Percentiles rank a stretch among this genome's conserved stretches.
These are phyloP conservation scores for Clanis bilineata DNA, from an alignment of 2,888 invertebrate genomes.

Conservation along the genomic window DNA sequence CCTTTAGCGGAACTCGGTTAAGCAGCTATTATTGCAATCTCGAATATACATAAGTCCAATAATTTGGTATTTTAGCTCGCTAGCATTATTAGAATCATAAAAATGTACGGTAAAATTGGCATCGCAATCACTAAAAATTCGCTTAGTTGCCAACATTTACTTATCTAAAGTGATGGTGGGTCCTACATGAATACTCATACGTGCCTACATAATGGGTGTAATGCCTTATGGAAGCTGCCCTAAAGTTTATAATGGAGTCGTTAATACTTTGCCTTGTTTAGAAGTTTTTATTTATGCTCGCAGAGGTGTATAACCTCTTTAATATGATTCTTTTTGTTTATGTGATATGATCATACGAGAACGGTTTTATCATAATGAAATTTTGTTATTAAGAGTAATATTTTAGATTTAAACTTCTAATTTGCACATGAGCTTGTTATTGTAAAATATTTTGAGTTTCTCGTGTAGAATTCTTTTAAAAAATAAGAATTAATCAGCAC, in stretches of 20 bases:
- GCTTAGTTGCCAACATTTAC: conserved; percentile 21
- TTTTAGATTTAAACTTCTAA: not conserved
- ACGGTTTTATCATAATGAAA: no score
- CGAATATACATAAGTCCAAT: conserved; percentile 31
- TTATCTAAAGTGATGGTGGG: not conserved
- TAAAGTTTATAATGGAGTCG: conserved; percentile 23
- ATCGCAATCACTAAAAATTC: conserved; percentile 28
- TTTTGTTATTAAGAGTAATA: not conserved
- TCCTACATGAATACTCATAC: not conserved
- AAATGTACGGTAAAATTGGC: conserved; percentile 28
- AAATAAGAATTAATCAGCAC: no score
- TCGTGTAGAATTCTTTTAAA: no score
- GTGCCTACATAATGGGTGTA: conserved; percentile 21
- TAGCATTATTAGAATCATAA: conserved; percentile 35
- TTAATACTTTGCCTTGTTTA: conserved; percentile 29
- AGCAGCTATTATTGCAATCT: conserved; percentile 47
- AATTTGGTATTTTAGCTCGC: conserved; percentile 38
- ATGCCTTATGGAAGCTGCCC: conserved; percentile 30
- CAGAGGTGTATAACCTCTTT: conserved; percentile 14
- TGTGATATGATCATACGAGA: not conserved
- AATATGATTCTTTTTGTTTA: not conserved
- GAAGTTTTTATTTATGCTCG: conserved; percentile 30
- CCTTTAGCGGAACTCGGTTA: conserved; percentile 44
- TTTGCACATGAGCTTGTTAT: conserved; percentile 11
- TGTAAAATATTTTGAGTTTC: conserved; percentile 2